Evolutionary conservation across 2,888 invertebrate genomes (phyloP).

Genomic region (Zeuzera pyrina): DNA sequence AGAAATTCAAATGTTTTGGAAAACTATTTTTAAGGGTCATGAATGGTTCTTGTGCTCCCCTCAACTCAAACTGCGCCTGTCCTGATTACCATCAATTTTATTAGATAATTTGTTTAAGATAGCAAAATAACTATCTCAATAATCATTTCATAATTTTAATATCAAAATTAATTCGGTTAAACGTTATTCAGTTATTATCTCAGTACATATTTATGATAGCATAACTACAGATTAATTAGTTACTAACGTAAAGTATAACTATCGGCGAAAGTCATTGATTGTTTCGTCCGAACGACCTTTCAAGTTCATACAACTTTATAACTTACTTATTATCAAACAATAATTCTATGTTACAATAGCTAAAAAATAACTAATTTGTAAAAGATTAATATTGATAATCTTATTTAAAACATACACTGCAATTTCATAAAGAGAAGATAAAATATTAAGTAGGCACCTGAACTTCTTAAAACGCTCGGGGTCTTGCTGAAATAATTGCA

Average conservation of each 20-base stretch:
- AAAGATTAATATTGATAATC: background rate
- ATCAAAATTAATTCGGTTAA: too few species aligned
- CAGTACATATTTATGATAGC: too few species aligned
- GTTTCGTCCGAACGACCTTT: conserved; percentile 34
- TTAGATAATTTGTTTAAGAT: too few species aligned
- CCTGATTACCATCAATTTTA: too few species aligned
- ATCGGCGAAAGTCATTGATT: conserved; percentile 11
- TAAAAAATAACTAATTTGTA: conserved; percentile 11
- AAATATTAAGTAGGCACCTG: conserved; percentile 76
- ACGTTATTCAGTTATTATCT: too few species aligned
- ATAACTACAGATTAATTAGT: too few species aligned
- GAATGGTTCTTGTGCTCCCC: too few species aligned
- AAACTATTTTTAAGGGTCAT: too few species aligned
- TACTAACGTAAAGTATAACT: background rate
- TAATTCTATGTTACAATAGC: background rate
- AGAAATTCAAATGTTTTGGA: too few species aligned
- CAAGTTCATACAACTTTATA: conserved; percentile 13
- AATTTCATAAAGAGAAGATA: background rate
- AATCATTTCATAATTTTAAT: too few species aligned
- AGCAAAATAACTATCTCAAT: too few species aligned
- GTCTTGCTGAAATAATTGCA: conserved; percentile 86
- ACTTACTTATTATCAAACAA: background rate
- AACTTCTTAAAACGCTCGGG: conserved; percentile 88
- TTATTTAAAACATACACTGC: background rate
- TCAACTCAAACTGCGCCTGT: too few species aligned